Base-by-base conservation (phyloP, 2,113 vertebrate genomes). In the Zosterops hypoxanthus region DNA sequence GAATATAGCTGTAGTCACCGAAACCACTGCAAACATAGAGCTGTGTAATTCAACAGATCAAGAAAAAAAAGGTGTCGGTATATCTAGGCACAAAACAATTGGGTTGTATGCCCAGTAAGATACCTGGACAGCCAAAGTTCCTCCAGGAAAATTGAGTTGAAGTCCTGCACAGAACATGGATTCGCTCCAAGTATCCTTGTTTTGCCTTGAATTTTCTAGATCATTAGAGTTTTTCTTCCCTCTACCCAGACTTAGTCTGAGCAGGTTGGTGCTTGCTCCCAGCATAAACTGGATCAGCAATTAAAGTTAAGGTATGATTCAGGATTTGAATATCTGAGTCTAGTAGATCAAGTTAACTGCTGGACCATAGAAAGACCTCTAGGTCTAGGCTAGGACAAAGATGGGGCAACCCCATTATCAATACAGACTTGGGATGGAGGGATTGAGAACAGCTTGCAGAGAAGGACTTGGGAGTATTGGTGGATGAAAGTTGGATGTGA, bases 361-460 rank as follows among this genome's bases (percentile, higher is more conserved):
- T 42, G 41, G 20, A 72, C 29, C 17, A 16, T 5, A 47, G 47
- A 25, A 71, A 44, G 24, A 33, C 16, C 6, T 91, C 24, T 63
- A 57, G n/a, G 22, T 91, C 24, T 63, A 57, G n/a, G 22, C 12
- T 70, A 57, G 15, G n/a, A 49, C 28, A 50, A 73, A 70, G 36
- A 61, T 4, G 2, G 17, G 41, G 4, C 11, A 81, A 21, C 2
- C 3, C 8, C 3, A 2, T 5, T 24, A 25, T 42, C 44, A 68
- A 3, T 39, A 63, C 11, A 84, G 17, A 18, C 14, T 60, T 36
- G 14, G 6, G 34, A 49, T 53, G 16, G 42, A 56, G 14, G 18
- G 47, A 47, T 15, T 18, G 14, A 68, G 17, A 66, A 11, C 36
- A 71, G 14, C 7, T 28, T 55, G 12, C 1, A 1, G 19, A 73